These are phyloP conservation scores for Lota lota DNA, from an alignment of 2,113 vertebrate genomes.

Conservation along the genomic window DNA sequence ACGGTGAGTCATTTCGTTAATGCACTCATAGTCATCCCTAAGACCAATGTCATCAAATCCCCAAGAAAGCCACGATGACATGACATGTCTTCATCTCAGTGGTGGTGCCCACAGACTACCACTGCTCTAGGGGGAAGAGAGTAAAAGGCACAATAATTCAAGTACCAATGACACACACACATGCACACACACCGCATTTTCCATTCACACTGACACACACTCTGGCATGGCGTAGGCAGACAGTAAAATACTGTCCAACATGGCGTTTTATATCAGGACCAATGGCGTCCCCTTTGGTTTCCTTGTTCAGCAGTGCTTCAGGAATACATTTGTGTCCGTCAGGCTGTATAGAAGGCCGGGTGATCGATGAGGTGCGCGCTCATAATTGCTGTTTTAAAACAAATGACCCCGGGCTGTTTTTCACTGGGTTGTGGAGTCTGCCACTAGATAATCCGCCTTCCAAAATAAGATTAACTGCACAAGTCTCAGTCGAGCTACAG, in stretches of 20 bases:
- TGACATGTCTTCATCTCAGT: no score
- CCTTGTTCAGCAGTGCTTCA: not conserved
- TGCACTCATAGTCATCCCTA: no score
- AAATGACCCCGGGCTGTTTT: not conserved
- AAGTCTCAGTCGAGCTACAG: not conserved
- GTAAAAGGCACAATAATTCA: no score
- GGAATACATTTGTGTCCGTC: not conserved
- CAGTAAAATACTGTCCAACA: not conserved
- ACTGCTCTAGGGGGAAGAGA: no score
- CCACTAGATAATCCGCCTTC: not conserved
- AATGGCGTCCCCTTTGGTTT: not conserved
- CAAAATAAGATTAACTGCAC: not conserved
- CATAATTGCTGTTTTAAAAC: not conserved
- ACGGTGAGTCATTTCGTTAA: no score
- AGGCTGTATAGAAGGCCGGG: not conserved
- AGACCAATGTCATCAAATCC: no score
- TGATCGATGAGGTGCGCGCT: not conserved
- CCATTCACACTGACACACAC: not conserved
- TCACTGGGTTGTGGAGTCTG: not conserved
- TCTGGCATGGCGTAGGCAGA: not conserved
- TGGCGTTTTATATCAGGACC: not conserved
- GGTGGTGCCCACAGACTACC: no score
- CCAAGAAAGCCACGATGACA: no score
- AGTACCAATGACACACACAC: not conserved
- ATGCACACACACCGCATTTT: not conserved